Conservation (phyloP, 1,140 invertebrate species). For the Heliconius melpomene region DNA sequence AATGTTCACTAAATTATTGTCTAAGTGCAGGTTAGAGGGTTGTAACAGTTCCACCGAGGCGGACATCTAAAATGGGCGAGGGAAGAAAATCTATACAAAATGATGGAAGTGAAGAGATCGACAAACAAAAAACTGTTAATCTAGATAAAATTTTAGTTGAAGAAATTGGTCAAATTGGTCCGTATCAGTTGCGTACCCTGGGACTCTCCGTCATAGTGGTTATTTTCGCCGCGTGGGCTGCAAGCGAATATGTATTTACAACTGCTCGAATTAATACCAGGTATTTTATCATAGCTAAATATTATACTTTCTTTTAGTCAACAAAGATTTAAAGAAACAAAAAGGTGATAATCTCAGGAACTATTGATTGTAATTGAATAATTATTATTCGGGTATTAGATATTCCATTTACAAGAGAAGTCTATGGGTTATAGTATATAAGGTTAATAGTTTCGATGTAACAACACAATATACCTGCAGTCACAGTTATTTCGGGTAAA, state of each 20-base stretch:
- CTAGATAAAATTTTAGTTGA: constrained; percentile 74
- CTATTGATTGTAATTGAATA: too few relatives aligned
- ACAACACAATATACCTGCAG: too few relatives aligned
- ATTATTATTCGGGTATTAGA: too few relatives aligned
- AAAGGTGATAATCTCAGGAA: neutral
- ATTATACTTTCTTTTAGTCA: too few relatives aligned
- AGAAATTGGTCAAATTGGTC: constrained; percentile 82
- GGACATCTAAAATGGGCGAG: constrained; percentile 11
- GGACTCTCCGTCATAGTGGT: constrained; percentile 80
- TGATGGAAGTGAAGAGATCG: constrained; percentile 12
- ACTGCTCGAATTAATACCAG: constrained; percentile 82
- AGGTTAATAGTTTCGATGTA: too few relatives aligned
- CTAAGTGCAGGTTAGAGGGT: neutral
- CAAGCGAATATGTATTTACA: constrained; percentile 83
- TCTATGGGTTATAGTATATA: too few relatives aligned
- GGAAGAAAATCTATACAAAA: neutral
- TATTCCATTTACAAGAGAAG: too few relatives aligned
- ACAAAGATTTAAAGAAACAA: too few relatives aligned
- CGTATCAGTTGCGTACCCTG: constrained; percentile 81
- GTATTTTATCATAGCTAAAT: constrained; percentile 32
- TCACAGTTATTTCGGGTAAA: too few relatives aligned
- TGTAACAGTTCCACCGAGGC: neutral
- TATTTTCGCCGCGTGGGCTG: constrained; percentile 81
- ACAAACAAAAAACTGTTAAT: constrained; percentile 42
- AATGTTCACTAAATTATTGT: neutral